These are phyloP conservation scores for Protomyctophum bolini DNA, from an alignment of 2,113 vertebrate genomes.

Conservation along the genomic window DNA sequence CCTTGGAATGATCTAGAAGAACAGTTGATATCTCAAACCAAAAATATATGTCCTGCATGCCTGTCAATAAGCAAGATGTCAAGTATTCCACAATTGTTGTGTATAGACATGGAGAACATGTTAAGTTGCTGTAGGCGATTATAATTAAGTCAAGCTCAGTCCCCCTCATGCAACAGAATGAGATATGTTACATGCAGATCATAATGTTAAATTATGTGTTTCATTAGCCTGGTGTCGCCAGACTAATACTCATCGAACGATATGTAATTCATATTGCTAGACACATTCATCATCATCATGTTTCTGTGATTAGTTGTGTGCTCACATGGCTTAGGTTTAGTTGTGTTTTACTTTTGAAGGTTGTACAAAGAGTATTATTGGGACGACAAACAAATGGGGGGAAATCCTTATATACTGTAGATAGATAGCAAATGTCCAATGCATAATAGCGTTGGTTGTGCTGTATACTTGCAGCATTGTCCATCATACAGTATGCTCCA, in stretches of 20 bases:
- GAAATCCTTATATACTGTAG: too few species aligned
- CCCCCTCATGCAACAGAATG: too few species aligned
- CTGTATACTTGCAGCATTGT: conserved; percentile 1
- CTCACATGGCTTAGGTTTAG: too few species aligned
- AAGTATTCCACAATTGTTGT: background rate
- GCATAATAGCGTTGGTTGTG: background rate
- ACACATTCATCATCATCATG: too few species aligned
- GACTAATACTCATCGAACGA: too few species aligned
- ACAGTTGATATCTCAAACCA: background rate
- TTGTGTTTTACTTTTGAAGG: too few species aligned
- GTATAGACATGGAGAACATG: background rate
- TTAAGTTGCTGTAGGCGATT: background rate
- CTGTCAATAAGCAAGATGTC: background rate
- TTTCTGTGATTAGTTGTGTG: too few species aligned
- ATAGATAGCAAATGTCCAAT: too few species aligned
- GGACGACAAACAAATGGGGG: too few species aligned
- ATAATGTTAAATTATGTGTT: conserved; percentile 1
- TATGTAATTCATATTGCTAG: too few species aligned
- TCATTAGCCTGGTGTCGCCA: too few species aligned
- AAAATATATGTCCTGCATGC: background rate
- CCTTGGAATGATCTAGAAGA: background rate
- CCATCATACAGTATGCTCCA: conserved; percentile 23
- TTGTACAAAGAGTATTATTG: too few species aligned
- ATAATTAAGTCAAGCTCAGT: background rate
- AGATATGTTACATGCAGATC: background rate